Conservation (phyloP, 2,113 vertebrate species). For the Ifrita kowaldi region DNA sequence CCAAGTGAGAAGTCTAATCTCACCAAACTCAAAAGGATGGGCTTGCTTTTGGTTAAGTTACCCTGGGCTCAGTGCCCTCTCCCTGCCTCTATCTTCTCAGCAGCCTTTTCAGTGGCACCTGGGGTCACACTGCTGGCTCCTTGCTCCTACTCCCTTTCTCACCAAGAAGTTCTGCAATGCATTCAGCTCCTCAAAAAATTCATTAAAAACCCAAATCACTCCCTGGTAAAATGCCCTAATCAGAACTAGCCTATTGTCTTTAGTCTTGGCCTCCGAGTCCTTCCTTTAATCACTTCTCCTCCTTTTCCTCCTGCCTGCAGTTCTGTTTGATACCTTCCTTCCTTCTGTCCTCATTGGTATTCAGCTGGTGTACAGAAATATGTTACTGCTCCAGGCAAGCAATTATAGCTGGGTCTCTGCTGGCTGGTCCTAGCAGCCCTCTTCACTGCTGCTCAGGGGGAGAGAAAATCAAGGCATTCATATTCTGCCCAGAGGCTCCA, state of each 20-base stretch:
- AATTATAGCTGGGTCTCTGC: constrained; percentile 78
- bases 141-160: not conserved
- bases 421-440: constrained; percentile 66
- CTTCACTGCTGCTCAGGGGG: constrained; percentile 59
- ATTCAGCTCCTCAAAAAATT: not conserved
- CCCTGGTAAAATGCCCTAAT: not conserved
- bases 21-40: not conserved
- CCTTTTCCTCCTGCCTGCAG: not conserved
- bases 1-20: not conserved
- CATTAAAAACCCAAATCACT: not conserved
- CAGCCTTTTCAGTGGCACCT: not conserved
- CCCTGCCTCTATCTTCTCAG: not conserved
- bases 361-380: constrained; percentile 72
- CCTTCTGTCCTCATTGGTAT: constrained; percentile 78
- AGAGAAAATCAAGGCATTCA: constrained; percentile 73
- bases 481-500: constrained; percentile 64
- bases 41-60: not conserved
- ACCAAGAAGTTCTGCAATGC: not conserved
- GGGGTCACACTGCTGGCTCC: not conserved
- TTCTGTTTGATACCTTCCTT: constrained; percentile 29
- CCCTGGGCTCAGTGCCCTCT: not conserved
- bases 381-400: constrained; percentile 78
- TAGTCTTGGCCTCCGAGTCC: not conserved
- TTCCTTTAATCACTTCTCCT: constrained; percentile 37
- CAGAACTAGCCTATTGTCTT: not conserved